Conservation (phyloP, 2,797 vertebrate species). For the Staurois parvus region DNA sequence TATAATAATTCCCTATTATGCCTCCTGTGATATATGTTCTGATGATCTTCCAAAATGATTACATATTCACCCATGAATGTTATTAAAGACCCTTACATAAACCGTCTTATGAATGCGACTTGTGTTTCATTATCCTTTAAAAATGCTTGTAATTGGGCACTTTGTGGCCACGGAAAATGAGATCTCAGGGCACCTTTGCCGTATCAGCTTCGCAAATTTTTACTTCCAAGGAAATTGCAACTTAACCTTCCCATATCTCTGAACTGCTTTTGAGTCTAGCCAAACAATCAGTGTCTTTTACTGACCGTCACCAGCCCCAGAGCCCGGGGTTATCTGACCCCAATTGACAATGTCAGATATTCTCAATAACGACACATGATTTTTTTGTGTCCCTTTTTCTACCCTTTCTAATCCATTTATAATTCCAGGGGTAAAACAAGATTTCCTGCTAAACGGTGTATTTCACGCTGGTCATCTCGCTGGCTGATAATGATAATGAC, state of each 20-base stretch:
- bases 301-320: background rate
- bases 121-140: background rate
- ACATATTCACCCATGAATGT: background rate
- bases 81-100: background rate
- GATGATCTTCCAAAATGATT: background rate
- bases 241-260: background rate
- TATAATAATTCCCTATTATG: background rate
- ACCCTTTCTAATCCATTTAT: constrained; percentile 24
- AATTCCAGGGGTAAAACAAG: constrained; percentile 28
- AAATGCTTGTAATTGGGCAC: background rate
- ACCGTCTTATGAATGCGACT: background rate
- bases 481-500: constrained; percentile 54
- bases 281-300: background rate
- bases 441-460: constrained; percentile 15
- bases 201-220: background rate
- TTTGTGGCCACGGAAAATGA: background rate
- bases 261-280: background rate
- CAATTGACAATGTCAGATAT: constrained; percentile 1
- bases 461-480: constrained; percentile 53
- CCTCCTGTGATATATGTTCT: background rate
- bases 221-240: background rate
- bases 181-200: background rate
- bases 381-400: constrained; percentile 2
- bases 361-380: constrained; percentile 2
- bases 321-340: background rate